Evolutionary conservation across 2,797 vertebrate genomes (phyloP).

Genomic region (Danio albolineatus): DNA sequence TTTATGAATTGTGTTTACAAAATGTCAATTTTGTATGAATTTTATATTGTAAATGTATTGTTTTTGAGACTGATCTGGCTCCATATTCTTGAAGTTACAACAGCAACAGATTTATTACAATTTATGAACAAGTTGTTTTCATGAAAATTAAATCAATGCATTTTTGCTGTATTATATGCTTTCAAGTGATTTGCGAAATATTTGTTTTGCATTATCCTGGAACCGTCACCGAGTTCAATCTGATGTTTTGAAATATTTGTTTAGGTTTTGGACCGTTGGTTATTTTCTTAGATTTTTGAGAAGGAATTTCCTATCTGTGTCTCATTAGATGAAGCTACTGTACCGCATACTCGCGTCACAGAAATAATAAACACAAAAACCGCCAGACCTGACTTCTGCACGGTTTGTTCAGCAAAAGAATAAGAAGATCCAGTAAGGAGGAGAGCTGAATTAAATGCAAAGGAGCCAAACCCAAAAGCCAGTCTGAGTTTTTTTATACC

Average conservation of each 20-base stretch:
- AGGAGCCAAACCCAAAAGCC: slow-evolving; percentile 23
- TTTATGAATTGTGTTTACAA: no score
- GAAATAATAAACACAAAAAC: not conserved
- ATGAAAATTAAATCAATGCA: no score
- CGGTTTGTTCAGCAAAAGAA: not conserved
- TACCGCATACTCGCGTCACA: not conserved
- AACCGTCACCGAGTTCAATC: slow-evolving; percentile 6
- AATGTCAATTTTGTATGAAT: no score
- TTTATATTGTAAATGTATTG: no score
- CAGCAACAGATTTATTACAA: no score
- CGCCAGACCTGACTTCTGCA: not conserved
- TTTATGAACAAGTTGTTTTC: no score
- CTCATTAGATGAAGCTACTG: not conserved
- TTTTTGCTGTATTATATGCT: no score
- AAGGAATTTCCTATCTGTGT: not conserved
- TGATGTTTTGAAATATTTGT: slow-evolving; percentile 4
- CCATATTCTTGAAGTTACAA: no score
- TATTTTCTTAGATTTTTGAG: not conserved
- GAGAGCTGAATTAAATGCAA: not conserved
- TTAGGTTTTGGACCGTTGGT: not conserved
- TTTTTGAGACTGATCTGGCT: no score
- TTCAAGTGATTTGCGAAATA: no score
- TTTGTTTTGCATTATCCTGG: no score
- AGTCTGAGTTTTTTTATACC: slow-evolving; percentile 45
- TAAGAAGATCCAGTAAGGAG: not conserved